Base-by-base conservation (phyloP, 2,113 vertebrate species). In the Odontesthes bonariensis region DNA sequence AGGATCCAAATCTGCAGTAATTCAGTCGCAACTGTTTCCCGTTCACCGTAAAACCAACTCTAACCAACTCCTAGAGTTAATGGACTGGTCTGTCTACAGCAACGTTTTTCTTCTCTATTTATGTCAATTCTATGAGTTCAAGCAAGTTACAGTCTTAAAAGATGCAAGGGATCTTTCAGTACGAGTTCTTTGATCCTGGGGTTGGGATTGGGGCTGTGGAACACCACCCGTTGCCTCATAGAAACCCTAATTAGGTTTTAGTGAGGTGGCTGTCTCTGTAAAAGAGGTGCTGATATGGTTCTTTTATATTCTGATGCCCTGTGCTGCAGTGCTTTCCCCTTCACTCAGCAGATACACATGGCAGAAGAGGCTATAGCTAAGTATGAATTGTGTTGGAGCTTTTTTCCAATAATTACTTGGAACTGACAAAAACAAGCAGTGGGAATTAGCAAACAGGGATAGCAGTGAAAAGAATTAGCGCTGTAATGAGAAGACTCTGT, bases 161-260 rank as follows among this genome's bases (percentile, higher is more conserved):
- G 65, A 88, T 69, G 69, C 54, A 69, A 82, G 44, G 55, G 51
- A 80, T 86, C 57, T 47, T 73, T 70, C 57, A 55, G 82, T 65
- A 66, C 58, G 12, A 49, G 22, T 62, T 55, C 82, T 92, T 89
- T 88, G 86, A 93, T 90, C 77, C 61, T 59, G 63, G n/a, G 32
- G 57, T 66, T 77, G 81, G 63, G 59, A 70, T 79, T 58, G 40
- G 33, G 17, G 46, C 51, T 55, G 64, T 33, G 62, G 63, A 75
- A 65, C 31, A 73, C 62, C 55, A 73, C 69, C 31, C 47, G 42
- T 74, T 10, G 31, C 69, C 74, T 82, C 71, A 78, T 82, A 89
- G 67, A 77, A 86, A 79, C 75, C 62, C 82, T 93, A 90, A 93
- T 91, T 90, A 73, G 58, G 62, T 88, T 94, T 88, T 90, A 91